These are phyloP conservation scores for Neosilurus hyrtlii DNA, from an alignment of 2,797 vertebrate species.

Conservation along the genomic window DNA sequence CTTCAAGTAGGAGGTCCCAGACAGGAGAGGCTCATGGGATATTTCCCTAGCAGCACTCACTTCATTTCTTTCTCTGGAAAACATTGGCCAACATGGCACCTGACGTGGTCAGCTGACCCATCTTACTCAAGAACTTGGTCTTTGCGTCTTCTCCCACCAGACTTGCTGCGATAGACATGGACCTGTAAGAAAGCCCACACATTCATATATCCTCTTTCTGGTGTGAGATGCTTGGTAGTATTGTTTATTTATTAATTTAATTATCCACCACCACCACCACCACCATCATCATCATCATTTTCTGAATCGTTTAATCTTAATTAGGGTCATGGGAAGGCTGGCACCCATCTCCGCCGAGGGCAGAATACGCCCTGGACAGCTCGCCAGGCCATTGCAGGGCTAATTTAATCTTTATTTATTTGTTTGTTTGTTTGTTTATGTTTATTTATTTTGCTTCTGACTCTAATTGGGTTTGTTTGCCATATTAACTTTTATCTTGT, in stretches of 20 bases:
- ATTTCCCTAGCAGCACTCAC: conserved; percentile 51
- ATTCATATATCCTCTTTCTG: background rate
- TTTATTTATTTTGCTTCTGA: background rate
- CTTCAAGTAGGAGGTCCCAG: conserved; percentile 93
- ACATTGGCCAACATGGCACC: conserved; percentile 98
- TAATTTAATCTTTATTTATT: no score
- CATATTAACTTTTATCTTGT: background rate
- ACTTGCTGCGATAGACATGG: conserved; percentile 94
- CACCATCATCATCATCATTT: no score
- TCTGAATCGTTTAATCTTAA: no score
- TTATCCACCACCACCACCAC: no score
- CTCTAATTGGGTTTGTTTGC: background rate
- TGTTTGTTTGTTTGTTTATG: no score
- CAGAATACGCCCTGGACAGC: no score
- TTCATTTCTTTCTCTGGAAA: conserved; percentile 96
- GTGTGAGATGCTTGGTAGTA: background rate
- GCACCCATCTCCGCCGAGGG: no score
- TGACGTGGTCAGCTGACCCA: conserved; percentile 98
- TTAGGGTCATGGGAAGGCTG: no score
- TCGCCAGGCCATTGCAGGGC: no score
- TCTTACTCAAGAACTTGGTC: conserved; percentile 99
- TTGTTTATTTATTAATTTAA: no score
- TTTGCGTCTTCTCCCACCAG: conserved; percentile 97
- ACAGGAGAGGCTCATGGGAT: conserved; percentile 73
- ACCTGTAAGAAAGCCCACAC: conserved; percentile 69